phyloP scores from a whole-genome alignment of 2,113 vertebrate genomes.

The Peromyscus maniculatus region DNA sequence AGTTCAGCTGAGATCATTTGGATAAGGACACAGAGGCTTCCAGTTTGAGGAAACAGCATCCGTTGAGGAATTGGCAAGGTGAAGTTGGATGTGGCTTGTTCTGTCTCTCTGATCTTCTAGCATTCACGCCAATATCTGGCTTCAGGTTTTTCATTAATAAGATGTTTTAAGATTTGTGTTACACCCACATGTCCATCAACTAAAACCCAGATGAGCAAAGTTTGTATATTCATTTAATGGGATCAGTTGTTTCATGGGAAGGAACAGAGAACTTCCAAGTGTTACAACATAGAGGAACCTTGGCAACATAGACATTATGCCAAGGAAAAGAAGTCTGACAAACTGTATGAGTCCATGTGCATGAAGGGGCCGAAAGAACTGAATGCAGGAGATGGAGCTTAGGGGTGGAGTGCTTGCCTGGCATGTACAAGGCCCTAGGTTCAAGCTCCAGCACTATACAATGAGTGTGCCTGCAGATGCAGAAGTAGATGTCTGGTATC shows the following conservation, averaged over 20 bases:
- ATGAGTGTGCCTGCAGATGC: not conserved
- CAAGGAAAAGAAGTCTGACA: not conserved
- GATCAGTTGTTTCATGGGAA: not conserved
- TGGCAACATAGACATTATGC: not conserved
- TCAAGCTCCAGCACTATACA: not conserved
- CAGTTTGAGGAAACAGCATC: no score
- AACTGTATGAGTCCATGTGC: not conserved
- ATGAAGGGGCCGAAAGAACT: not conserved
- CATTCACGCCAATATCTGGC: no score
- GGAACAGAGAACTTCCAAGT: not conserved
- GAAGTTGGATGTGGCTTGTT: no score
- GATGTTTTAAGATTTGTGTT: no score
- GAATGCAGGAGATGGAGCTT: not conserved
- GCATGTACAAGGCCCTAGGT: not conserved
- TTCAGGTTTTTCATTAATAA: no score
- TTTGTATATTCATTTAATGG: not conserved
- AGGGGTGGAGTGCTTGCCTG: no score
- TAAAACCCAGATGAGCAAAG: conserved; percentile 14
- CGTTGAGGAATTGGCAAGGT: no score
- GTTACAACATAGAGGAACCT: not conserved
- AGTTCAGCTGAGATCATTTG: no score
- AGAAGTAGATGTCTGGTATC: not conserved
- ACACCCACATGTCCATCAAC: not conserved
- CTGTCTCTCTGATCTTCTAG: no score
- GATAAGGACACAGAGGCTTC: no score